Base-by-base conservation (phyloP, 2,113 vertebrate genomes). In the Podocnemis expansa region DNA sequence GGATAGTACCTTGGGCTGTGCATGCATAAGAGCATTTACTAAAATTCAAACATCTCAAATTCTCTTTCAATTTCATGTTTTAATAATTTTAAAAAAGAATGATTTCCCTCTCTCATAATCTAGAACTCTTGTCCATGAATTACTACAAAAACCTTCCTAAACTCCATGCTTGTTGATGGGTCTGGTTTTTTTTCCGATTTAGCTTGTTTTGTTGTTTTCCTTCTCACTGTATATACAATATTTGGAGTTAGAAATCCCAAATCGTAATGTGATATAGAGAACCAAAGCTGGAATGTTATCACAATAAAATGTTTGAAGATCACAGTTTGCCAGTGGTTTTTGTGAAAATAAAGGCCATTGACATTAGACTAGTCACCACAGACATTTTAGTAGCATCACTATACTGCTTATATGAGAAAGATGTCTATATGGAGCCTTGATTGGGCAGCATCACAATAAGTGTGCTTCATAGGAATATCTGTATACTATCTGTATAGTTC, bases 311-410 rank as follows among this genome's bases (percentile, higher is more conserved):
- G 49, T 85, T 75, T 55, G 90, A 47, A 38, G 47, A 51, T 58
- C 54, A 78, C 41, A 10, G 0, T 70, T 41, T 87, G 45, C 43
- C 78, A 85, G 56, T 75, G 4, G 21, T 8, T 38, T 52, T 63
- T 56, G 89, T 34, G 75, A 88, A 89, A 83, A 4, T 47, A 78
- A 47, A 52, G 49, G 34, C 75, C 88, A 79, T 41, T 91, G 90
- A 54, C 52, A 54, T 6, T 84, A 87, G 9, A 19, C 31, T 34
- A 41, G 73, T n/a, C n/a, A 25, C 88, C 21, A 47, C 47, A 47
- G 47, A 47, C 63, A 38, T 81, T 91, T 92, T 51, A 1, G 0
- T 52, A 8, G 34, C 54, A 55, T 87, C 0, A 0, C 2, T 81
- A 29, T 80, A 41, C 82, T 41, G 12, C 1, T 1, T 52, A 6